Conservation (phyloP, 2,113 vertebrate genomes). For the Ahaetulla prasina region DNA sequence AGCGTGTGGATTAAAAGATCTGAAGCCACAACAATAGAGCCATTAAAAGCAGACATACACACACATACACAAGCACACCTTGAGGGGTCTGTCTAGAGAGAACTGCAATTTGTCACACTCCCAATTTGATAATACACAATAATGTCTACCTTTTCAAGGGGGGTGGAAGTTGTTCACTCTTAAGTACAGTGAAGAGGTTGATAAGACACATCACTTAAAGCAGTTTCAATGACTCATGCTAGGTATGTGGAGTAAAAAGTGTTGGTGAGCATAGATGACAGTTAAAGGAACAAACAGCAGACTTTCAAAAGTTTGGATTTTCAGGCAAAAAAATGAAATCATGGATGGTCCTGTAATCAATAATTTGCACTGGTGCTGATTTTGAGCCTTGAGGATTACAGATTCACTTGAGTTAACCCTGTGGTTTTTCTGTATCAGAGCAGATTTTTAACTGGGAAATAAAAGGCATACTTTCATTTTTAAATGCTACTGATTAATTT, state of each 20-base stretch:
- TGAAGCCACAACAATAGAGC: neutral
- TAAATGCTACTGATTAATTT: neutral
- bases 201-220: neutral
- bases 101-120: neutral
- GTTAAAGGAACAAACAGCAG: neutral
- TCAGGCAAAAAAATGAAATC: neutral
- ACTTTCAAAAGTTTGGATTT: neutral
- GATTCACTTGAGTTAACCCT: neutral
- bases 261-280: neutral
- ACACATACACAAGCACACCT: neutral
- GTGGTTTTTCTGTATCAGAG: neutral
- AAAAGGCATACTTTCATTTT: neutral
- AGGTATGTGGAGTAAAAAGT: constrained; percentile 5
- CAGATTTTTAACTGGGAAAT: neutral
- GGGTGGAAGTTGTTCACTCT: neutral
- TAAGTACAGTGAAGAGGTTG: constrained; percentile 7
- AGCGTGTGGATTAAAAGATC: neutral
- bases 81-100: neutral
- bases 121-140: neutral
- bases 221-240: neutral
- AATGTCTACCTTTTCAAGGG: neutral
- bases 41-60: neutral
- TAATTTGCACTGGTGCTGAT: neutral
- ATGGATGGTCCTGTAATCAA: neutral
- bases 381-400: neutral